Base-by-base conservation (phyloP, 2,888 invertebrate species). In the Epirrhoe tristata region DNA sequence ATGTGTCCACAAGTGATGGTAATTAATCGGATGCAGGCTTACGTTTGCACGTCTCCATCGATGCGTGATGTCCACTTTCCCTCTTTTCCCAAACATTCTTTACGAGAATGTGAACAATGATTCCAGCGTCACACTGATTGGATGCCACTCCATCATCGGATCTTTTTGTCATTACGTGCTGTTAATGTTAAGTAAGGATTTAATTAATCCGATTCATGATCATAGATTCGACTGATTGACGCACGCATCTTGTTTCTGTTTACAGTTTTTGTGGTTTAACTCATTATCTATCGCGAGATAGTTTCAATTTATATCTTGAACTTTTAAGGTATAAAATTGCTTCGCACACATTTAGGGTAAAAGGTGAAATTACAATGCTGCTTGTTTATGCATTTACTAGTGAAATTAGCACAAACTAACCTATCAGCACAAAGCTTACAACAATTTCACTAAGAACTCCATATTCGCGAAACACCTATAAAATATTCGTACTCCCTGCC, bases 21-120 rank as follows among this genome's bases (percentile, higher is more conserved):
- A 69, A 71, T 71, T 63, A 67, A 58, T 71, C 65, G 65, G 69
- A 69, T 71, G 65, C 65, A 65, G 55, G 54, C 14, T 63, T 70
- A 69, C 53, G 58, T 61, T 74, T 73, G 69, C 79, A 75, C 77
- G 73, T 81, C 80, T 83, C 76, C 80, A 76, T 14, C 75, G 75
- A 70, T 80, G 81, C 89, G 85, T 83, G 74, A 65, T 69, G 59
- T 69, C 71, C 83, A 88, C 90, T 90, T 90, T 90, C 90, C 85
- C 88, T 85, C 85, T 89, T 85, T 86, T 83, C 86, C 82, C 80
- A 78, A 78, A 76, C 80, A 81, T 81, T 83, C 76, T 81, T 75
- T 70, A 66, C 5, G 65, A 48, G 66, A 58, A 82, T 79, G 69
- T 74, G 59, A 70, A 71, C 75, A 62, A 78, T 77, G 71, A 76